Base-by-base conservation (phyloP, 2,888 invertebrate species). In the Pogonocherus hispidulus region DNA sequence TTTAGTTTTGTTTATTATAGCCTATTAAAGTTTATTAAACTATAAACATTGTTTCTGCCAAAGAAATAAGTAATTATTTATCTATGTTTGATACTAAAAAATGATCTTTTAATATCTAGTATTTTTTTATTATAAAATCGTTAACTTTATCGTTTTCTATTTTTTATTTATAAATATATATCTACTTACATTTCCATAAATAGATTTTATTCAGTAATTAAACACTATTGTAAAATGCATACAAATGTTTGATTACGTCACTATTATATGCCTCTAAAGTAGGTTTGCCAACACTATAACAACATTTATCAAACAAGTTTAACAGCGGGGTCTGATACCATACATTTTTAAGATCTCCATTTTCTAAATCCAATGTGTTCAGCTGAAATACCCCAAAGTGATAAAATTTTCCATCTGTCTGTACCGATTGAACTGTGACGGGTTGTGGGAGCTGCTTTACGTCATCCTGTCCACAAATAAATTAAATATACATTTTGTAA, bases 361-460 rank as follows among this genome's bases (percentile, higher is more conserved):
- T 82, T 73, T 87, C 86, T 1, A 94, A 84, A 83, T 94, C 89
- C 35, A 95, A 86, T 0, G 94, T 94, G 79, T 96, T 95, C 11
- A 98, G 86, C 85, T 98, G 96, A 66, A 94, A 90, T 16, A 95
- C 89, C 3, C 93, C 92, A 82, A 97, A 96, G 81, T 95, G 92
- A 81, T 93, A 94, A 44, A 87, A 86, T 74, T 90, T 87, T 0
- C 95, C 93, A 82, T 96, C 92, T 2, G 94, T 92, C 76, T 95
- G 94, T 73, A 97, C 88, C 81, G 93, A 92, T 83, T 97, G 97
- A 1, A 96, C 86, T 46, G 91, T 91, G 59, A 97, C 87, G 3
- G 97, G 97, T 78, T 92, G 89, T 1, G 93, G 91, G 37, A 96
- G 86, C 66, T 89, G 87, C 81, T 88, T 88, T 3, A 91, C 88